Base-by-base conservation (phyloP, 1,140 invertebrate species). In the Philotrypesis tridentata region DNA sequence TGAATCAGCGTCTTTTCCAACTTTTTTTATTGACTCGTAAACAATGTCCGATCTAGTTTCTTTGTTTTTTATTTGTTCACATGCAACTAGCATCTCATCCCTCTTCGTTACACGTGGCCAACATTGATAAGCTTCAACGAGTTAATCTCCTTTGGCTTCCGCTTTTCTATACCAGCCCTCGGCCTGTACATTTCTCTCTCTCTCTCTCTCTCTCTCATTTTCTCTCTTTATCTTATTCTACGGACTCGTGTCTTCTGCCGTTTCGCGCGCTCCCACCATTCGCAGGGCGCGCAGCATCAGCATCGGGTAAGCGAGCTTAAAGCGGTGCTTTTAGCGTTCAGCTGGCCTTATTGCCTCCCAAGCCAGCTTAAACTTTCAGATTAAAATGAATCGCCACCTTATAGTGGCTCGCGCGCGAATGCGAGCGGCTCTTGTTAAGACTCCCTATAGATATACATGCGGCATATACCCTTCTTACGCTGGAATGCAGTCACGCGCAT, bases 381-480 rank as follows among this genome's bases (percentile, higher is more conserved):
- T 88, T 88, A 87, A 88, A 89, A 88, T 87, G 85, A 89, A 88
- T 89, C 84, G 86, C 84, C 85, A 82, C 77, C 84, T 85, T 84
- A 88, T 84, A 72, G 33, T 65, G 23, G 40, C 31, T 21, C 23
- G 23, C 29, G 11, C n/a, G 7, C 1, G 37, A 60, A 25, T 5
- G 23, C 14, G 25, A 65, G 25, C 61, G 17, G 23, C 12, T 17
- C 48, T 55, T 55, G 21, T 55, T 55, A 17, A n/a, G 48, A 23
- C 61, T 65, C 1, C 21, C 0, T 65, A 27, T 65, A 27, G n/a
- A 55, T 23, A 65, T 1, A 21, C n/a, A 65, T 27, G n/a, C 61
- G 25, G 25, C 4, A 60, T 21, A 65, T n/a, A 12, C 7, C 61
- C 37, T 70, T 70, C 67, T 70, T 70, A 29, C 31, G 31, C 25